These are phyloP conservation scores for Euplexia lucipara DNA, from an alignment of 2,888 invertebrate species.

Conservation along the genomic window DNA sequence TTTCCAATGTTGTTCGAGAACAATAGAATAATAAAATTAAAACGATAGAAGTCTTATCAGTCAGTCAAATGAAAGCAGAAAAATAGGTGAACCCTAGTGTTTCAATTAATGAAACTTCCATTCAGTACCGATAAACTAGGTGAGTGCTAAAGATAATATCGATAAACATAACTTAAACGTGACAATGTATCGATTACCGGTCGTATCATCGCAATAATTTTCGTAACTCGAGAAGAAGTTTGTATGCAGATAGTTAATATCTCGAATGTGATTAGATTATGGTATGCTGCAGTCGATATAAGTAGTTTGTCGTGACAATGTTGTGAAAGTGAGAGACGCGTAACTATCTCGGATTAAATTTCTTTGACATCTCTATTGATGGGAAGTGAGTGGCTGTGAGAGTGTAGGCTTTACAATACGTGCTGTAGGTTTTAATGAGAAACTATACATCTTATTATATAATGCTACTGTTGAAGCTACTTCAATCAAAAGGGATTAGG, in stretches of 20 bases:
- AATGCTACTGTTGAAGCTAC: not conserved
- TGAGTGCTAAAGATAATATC: conserved; percentile 25
- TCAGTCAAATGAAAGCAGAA: conserved; percentile 20
- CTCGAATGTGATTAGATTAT: conserved; percentile 56
- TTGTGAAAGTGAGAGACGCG: conserved; percentile 60
- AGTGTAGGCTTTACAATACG: conserved; percentile 22
- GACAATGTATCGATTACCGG: conserved; percentile 41
- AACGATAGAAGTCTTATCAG: conserved; percentile 19
- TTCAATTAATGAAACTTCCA: conserved; percentile 14
- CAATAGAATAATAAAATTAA: conserved; percentile 15
- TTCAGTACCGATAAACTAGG: conserved; percentile 34
- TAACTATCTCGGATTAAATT: conserved; percentile 43
- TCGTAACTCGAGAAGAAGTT: conserved; percentile 45
- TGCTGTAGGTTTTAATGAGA: not conserved
- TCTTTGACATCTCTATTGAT: conserved; percentile 54
- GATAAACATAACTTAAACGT: conserved; percentile 48
- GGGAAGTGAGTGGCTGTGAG: conserved; percentile 39
- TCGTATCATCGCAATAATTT: conserved; percentile 48
- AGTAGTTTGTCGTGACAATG: conserved; percentile 59
- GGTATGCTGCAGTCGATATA: conserved; percentile 47
- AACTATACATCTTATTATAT: conserved; percentile 7
- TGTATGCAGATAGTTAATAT: conserved; percentile 49
- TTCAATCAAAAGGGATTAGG: not conserved
- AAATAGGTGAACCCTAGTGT: conserved; percentile 25
- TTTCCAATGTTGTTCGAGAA: not conserved